Percentiles rank a stretch among this genome's conserved stretches.
These are phyloP conservation scores for Damaliscus lunatus DNA, from an alignment of 2,113 vertebrate species.

Conservation along the genomic window DNA sequence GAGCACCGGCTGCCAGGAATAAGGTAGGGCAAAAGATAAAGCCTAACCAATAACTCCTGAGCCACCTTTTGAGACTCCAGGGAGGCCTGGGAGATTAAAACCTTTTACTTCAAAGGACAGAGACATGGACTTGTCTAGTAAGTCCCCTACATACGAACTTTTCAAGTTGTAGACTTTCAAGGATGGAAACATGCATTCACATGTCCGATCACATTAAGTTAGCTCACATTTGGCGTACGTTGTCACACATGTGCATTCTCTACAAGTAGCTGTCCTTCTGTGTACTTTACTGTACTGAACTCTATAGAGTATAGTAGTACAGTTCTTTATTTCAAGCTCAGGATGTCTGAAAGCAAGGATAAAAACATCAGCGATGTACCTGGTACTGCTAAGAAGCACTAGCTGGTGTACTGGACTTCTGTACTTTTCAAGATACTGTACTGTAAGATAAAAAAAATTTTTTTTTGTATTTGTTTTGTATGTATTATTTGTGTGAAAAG, in stretches of 20 bases:
- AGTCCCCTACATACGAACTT: not conserved
- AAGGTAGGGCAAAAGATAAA: not conserved
- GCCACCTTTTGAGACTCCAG: not conserved
- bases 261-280: not conserved
- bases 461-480: not conserved
- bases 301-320: not conserved
- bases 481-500: not conserved
- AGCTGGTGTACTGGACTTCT: not conserved
- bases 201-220: not conserved
- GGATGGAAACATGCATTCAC: not conserved
- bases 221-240: accelerated
- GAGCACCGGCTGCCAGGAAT: not conserved
- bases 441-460: not conserved
- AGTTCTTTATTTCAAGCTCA: not conserved
- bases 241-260: not conserved
- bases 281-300: not conserved
- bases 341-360: not conserved
- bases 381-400: not conserved
- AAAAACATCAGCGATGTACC: not conserved
- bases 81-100: not conserved
- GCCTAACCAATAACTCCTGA: not conserved
- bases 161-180: not conserved
- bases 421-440: not conserved
- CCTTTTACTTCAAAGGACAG: not conserved
- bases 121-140: not conserved